Conservation (phyloP, 2,888 invertebrate genomes). For the Apeira syringaria region DNA sequence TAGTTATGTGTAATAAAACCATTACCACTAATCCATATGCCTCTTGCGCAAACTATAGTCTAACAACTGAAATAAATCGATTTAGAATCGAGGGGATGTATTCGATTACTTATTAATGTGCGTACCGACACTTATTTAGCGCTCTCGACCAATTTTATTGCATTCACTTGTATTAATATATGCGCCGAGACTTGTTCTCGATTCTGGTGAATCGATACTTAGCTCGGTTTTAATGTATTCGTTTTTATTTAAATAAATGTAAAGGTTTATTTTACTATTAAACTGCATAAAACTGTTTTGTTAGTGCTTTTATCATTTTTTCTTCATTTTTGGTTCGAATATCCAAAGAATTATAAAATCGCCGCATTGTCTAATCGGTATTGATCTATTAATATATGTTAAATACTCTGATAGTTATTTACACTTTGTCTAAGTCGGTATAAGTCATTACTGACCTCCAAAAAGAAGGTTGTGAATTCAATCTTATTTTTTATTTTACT, state of each 20-base stretch:
- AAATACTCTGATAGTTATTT: no score
- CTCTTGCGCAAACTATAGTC: slow-evolving; percentile 35
- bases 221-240: slow-evolving; percentile 53
- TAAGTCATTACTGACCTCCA: no score
- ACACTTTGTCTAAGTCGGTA: no score
- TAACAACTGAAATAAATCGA: slow-evolving; percentile 63
- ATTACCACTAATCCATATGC: slow-evolving; percentile 34
- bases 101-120: slow-evolving; percentile 79
- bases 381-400: no score
- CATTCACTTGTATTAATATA: slow-evolving; percentile 58
- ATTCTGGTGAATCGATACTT: slow-evolving; percentile 57
- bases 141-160: slow-evolving; percentile 67
- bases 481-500: no score
- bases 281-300: no score
- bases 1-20: slow-evolving; percentile 9
- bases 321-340: no score
- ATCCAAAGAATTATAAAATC: no score
- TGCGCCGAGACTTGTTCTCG: slow-evolving; percentile 49
- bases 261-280: neutral
- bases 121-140: slow-evolving; percentile 72
- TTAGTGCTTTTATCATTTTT: no score
- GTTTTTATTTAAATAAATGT: slow-evolving; percentile 7
- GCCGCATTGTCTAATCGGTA: no score
- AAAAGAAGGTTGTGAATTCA: no score
- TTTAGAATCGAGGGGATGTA: slow-evolving; percentile 60